phyloP scores from a whole-genome alignment of 2,113 vertebrate genomes.

The Mormyrus lacerda region DNA sequence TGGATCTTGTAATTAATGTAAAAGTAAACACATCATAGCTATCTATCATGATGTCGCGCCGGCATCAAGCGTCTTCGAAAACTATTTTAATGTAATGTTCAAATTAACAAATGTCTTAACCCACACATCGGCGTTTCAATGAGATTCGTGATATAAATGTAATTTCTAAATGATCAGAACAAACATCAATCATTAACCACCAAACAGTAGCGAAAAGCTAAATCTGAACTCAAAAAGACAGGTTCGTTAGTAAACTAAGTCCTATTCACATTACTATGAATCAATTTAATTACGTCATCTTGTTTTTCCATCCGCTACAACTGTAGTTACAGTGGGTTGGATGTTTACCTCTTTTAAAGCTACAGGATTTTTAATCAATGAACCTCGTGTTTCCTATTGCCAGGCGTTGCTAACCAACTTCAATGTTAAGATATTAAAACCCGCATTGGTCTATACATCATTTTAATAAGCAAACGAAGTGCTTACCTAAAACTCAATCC shows the following conservation, averaged over 20 bases:
- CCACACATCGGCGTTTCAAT: constrained; percentile 8
- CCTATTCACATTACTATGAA: constrained; percentile 19
- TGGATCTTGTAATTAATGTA: neutral
- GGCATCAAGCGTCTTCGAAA: constrained; percentile 24
- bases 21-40: constrained; percentile 22
- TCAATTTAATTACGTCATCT: constrained; percentile 33
- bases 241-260: constrained; percentile 1
- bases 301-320: constrained; percentile 35
- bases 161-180: neutral
- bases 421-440: constrained; percentile 27
- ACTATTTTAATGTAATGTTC: constrained; percentile 19
- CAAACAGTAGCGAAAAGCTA: neutral
- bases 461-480: neutral
- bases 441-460: neutral
- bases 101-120: constrained; percentile 15
- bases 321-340: constrained; percentile 26
- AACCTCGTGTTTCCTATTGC: constrained; percentile 22
- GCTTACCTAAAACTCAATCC: constrained; percentile 2
- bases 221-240: neutral
- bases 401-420: constrained; percentile 37
- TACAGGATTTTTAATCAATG: constrained; percentile 31
- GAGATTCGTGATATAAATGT: neutral
- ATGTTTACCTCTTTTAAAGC: constrained; percentile 36
- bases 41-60: constrained; percentile 18
- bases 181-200: neutral